These are phyloP conservation scores for Mionectes macconnelli DNA, from an alignment of 2,113 vertebrate species.

Conservation along the genomic window DNA sequence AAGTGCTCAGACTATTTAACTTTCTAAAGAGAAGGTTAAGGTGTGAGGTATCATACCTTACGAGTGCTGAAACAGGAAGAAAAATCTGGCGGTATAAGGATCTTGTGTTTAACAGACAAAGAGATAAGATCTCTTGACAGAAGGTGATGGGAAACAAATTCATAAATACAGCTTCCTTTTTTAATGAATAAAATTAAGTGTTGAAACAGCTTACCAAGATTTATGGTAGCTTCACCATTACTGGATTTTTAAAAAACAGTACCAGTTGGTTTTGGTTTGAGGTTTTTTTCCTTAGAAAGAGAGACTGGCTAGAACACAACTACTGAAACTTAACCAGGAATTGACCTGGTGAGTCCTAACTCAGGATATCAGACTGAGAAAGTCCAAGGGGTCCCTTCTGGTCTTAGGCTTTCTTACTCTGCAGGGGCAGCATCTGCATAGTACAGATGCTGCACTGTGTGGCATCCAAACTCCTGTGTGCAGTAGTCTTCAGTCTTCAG, in stretches of 20 bases:
- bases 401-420: background rate
- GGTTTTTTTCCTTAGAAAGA: background rate
- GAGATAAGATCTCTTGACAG: conserved; percentile 17
- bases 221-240: background rate
- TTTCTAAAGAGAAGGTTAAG: conserved; percentile 29
- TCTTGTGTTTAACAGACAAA: background rate
- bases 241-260: background rate
- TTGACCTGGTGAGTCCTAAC: background rate
- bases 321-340: background rate
- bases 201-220: background rate
- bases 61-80: conserved; percentile 25
- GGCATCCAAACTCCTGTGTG: background rate
- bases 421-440: background rate
- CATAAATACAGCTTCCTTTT: background rate
- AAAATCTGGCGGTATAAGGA: background rate
- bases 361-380: background rate
- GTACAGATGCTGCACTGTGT: accelerated
- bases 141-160: conserved; percentile 8
- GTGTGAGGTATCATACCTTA: background rate
- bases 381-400: background rate
- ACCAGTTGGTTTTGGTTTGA: accelerated
- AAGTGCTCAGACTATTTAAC: conserved; percentile 22
- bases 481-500: background rate
- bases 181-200: background rate
- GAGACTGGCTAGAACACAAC: background rate